These are phyloP conservation scores for Mesoclemmys tuberculata DNA, from an alignment of 2,113 vertebrate species.

Conservation along the genomic window DNA sequence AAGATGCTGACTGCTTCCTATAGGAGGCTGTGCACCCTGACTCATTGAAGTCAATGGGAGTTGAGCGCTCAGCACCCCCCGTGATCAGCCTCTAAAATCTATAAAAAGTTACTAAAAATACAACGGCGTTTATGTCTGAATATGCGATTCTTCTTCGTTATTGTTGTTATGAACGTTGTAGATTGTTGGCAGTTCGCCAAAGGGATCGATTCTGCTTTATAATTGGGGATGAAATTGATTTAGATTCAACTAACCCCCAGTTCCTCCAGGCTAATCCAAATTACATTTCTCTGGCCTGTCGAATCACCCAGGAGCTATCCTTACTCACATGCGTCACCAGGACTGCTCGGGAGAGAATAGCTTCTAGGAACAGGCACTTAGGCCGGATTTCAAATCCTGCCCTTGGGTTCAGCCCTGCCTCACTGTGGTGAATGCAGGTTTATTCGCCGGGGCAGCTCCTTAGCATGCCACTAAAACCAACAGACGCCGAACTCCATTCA, in stretches of 20 bases:
- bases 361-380: not conserved
- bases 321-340: not conserved
- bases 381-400: not conserved
- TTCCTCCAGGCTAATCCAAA: not conserved
- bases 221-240: constrained; percentile 16
- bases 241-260: not conserved
- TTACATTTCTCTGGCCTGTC: not conserved
- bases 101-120: constrained; percentile 28
- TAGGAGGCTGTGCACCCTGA: not conserved
- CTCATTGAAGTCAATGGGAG: not conserved
- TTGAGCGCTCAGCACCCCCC: not conserved
- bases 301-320: not conserved
- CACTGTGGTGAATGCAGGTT: not conserved
- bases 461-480: not conserved
- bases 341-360: not conserved
- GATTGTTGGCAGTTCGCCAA: not conserved
- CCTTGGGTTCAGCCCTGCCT: not conserved
- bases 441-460: not conserved
- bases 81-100: not conserved
- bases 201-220: constrained; percentile 1
- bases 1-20: not conserved
- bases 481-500: too few species aligned
- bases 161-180: not conserved
- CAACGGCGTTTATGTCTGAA: not conserved
- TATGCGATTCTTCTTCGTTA: not conserved